Percentiles rank a stretch among this genome's conserved stretches.
Conservation (phyloP, 2,113 vertebrate genomes). For the Bostrychus sinensis region DNA sequence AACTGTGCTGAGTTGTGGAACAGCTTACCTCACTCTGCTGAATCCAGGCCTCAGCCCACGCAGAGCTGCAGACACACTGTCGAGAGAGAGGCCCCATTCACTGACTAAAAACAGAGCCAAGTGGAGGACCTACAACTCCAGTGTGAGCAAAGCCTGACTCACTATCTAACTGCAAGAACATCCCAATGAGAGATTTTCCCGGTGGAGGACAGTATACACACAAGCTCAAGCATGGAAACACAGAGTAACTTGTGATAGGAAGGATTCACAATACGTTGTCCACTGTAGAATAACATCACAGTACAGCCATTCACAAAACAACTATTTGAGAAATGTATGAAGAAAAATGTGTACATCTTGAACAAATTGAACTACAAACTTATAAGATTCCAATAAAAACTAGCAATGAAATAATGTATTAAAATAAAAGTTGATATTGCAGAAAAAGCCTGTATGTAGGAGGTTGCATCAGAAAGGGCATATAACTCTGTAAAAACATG, state of each 20-base stretch:
- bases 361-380: too few relatives aligned
- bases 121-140: constrained; percentile 51
- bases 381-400: too few relatives aligned
- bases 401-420: too few relatives aligned
- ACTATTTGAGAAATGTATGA: too few relatives aligned
- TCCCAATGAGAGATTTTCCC: constrained; percentile 40
- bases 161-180: constrained; percentile 66
- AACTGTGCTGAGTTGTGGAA: constrained; percentile 62
- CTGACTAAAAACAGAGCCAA: constrained; percentile 40
- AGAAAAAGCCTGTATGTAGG: too few relatives aligned
- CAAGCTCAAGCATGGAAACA: neutral
- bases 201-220: constrained; percentile 15
- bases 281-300: neutral
- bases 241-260: neutral
- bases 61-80: constrained; percentile 47
- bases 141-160: constrained; percentile 70
- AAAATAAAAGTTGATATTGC: too few relatives aligned
- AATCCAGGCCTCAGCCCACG: constrained; percentile 60
- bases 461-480: too few relatives aligned
- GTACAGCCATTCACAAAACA: neutral
- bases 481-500: too few relatives aligned
- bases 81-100: constrained; percentile 43
- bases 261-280: too few relatives aligned
- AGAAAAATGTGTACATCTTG: too few relatives aligned
- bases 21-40: constrained; percentile 70